Base-by-base conservation (phyloP, 2,113 vertebrate species). In the Scopus umbretta region DNA sequence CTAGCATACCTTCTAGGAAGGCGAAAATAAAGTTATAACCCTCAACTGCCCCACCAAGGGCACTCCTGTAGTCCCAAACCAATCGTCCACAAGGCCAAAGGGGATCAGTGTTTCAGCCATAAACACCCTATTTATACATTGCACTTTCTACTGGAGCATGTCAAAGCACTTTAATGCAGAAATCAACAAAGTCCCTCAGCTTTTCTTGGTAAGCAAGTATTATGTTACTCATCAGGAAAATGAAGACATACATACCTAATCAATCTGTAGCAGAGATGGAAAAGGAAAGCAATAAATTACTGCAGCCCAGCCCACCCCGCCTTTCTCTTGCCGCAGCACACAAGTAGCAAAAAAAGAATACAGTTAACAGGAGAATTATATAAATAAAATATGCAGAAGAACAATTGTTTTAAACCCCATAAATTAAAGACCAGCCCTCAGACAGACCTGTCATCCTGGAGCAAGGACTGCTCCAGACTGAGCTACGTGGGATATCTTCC, bases 11-110 rank as follows among this genome's bases (percentile, higher is more conserved):
- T 27, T 49, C 38, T 10, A 49, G 65, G 47, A 63, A 80, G 58
- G 40, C 27, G 49, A 88, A 74, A 88, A 43, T 45, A 9, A 79
- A 87, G n/a, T 16, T 40, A 50, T 26, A 30, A 18, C 25, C 25
- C 21, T 50, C 49, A 34, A 22, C 6, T 14, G 27, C 36, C 20
- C 16, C 1, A 1, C 21, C 27, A n/a, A 0, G 1, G 25, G n/a
- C 1, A 2, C n/a, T 65, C 22, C 40, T 38, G 74, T 40, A 49
- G 56, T 27, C 80, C 58, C 56, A 42, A 53, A 71, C 19, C 7
- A 2, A 65, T 27, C 3, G 3, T n/a, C 22, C n/a, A 23, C 1
- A n/a, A n/a, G 2, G 42, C 17, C 34, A 25, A 36, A 36, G 13
- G 45, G 40, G 45, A 38, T 43, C 40, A 5, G 32, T 2, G 7